Percentiles rank a stretch among this genome's conserved stretches.
phyloP scores from a whole-genome alignment of 2,113 vertebrate genomes.

The Alces alces region DNA sequence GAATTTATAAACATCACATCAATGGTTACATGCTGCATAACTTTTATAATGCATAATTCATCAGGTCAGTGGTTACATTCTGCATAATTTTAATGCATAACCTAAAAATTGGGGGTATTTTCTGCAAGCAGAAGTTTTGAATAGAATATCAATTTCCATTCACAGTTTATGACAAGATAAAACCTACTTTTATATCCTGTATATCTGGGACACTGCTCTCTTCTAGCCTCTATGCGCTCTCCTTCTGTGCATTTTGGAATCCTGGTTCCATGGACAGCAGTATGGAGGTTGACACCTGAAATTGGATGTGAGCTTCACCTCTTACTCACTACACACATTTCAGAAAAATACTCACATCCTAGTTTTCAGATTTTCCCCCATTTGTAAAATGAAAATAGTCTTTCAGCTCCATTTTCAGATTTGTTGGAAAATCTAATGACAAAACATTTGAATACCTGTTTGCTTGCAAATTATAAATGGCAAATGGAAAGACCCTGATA shows the following conservation, averaged over 20 bases:
- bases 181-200: background rate
- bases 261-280: too few relatives aligned
- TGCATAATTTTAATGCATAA: background rate
- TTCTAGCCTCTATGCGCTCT: background rate
- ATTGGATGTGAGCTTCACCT: background rate
- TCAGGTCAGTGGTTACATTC: background rate
- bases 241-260: background rate
- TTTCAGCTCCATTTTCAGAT: background rate
- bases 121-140: background rate
- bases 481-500: background rate
- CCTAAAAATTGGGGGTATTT: background rate
- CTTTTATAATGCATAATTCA: background rate
- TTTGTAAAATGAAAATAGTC: background rate
- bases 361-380: background rate
- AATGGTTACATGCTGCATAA: background rate
- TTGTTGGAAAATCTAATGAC: background rate
- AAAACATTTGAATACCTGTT: background rate
- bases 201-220: background rate
- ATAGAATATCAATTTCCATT: background rate
- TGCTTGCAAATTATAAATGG: background rate
- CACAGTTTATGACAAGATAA: background rate
- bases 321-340: background rate
- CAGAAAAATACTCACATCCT: background rate
- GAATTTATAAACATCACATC: slow-evolving; percentile 35
- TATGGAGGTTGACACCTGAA: background rate